Conservation (phyloP, 2,888 invertebrate species). For the Allolobophora icterica region DNA sequence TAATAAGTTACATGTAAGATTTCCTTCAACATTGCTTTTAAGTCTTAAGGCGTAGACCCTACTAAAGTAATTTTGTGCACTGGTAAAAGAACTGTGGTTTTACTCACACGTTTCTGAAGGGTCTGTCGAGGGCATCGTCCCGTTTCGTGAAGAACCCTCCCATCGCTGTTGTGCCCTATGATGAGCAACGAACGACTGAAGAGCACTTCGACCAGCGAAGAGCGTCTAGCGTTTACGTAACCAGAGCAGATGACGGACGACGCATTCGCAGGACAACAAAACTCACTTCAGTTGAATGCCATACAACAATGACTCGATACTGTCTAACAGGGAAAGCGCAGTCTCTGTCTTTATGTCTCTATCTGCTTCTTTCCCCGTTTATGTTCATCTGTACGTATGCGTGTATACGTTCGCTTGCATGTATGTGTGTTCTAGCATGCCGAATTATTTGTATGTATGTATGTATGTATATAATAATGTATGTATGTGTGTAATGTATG, state of each 20-base stretch:
- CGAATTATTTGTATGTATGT: too few species aligned
- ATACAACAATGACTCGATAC: neutral
- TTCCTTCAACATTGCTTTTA: neutral
- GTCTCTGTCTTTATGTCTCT: neutral
- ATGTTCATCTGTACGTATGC: neutral
- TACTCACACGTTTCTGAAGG: neutral
- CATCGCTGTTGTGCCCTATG: neutral
- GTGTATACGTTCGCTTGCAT: neutral
- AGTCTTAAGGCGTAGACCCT: neutral
- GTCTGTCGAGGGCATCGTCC: neutral
- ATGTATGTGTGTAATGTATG: neutral
- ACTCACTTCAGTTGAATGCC: neutral
- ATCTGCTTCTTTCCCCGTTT: neutral
- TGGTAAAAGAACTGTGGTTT: too few species aligned
- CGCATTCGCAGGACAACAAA: neutral
- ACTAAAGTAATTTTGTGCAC: neutral
- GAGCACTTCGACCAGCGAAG: neutral
- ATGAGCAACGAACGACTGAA: neutral
- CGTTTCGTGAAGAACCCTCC: neutral
- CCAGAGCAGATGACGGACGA: neutral
- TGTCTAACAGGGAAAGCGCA: too few species aligned
- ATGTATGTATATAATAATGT: neutral
- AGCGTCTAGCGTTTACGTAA: neutral
- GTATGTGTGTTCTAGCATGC: neutral
- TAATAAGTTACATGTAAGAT: neutral